Conservation (phyloP, 2,797 vertebrate species). For the Sebastolobus alascanus region DNA sequence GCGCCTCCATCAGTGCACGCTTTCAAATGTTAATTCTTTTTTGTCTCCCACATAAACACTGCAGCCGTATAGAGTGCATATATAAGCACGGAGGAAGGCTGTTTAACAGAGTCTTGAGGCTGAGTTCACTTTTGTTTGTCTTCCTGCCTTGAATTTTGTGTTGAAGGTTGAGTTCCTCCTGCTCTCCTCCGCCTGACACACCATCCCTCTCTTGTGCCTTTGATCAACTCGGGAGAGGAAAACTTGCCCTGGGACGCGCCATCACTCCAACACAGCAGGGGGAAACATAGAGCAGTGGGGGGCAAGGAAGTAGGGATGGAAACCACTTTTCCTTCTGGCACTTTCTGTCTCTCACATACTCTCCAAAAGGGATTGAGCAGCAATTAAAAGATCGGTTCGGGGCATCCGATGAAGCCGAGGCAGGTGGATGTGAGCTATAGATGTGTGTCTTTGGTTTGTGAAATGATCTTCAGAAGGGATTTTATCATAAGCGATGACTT, state of each 20-base stretch:
- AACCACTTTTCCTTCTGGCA: slow-evolving; percentile 46
- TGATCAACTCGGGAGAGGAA: slow-evolving; percentile 75
- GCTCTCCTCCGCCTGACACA: slow-evolving; percentile 54
- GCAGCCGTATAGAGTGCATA: slow-evolving; percentile 28
- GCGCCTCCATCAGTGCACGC: slow-evolving; percentile 32
- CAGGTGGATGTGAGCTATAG: not conserved
- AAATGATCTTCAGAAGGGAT: not conserved
- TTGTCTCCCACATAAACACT: slow-evolving; percentile 35
- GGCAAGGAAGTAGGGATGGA: slow-evolving; percentile 60
- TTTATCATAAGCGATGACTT: not conserved
- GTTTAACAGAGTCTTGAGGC: slow-evolving; percentile 45
- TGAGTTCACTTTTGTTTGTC: slow-evolving; percentile 64
- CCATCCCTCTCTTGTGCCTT: slow-evolving; percentile 60
- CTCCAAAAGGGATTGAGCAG: slow-evolving; percentile 30
- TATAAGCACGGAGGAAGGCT: slow-evolving; percentile 26
- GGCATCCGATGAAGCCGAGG: slow-evolving; percentile 29
- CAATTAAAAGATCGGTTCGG: slow-evolving; percentile 55
- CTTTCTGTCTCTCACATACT: slow-evolving; percentile 44
- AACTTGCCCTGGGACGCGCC: slow-evolving; percentile 60
- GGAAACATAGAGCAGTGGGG: slow-evolving; percentile 50
- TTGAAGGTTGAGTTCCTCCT: slow-evolving; percentile 57
- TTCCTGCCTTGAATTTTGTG: slow-evolving; percentile 56
- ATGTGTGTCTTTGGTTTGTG: not conserved
- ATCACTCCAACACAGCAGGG: slow-evolving; percentile 67
- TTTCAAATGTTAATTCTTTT: slow-evolving; percentile 10